Conservation (phyloP, 2,888 invertebrate genomes). For the Lasioglossum calceatum region DNA sequence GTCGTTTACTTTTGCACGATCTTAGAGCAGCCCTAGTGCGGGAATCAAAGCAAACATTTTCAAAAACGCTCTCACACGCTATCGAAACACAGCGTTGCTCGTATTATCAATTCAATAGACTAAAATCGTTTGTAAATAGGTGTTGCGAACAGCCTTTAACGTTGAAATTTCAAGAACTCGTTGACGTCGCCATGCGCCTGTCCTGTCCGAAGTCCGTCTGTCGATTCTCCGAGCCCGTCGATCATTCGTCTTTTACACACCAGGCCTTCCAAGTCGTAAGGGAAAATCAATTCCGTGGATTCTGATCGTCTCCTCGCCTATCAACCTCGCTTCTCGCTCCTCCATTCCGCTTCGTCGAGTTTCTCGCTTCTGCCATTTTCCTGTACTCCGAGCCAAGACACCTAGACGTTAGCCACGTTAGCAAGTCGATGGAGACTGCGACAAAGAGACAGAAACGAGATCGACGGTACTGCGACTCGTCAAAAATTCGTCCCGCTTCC, state of each 20-base stretch:
- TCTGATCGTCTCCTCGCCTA: slow-evolving; percentile 43
- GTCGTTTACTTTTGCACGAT: background rate
- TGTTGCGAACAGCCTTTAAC: background rate
- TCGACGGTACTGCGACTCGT: background rate
- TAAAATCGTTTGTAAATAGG: background rate
- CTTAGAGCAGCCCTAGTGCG: background rate
- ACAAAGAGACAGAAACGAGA: slow-evolving; percentile 50
- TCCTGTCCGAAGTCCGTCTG: slow-evolving; percentile 31
- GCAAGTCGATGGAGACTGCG: slow-evolving; percentile 49
- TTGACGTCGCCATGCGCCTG: slow-evolving; percentile 17
- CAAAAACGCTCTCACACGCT: background rate
- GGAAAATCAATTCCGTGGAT: slow-evolving; percentile 32
- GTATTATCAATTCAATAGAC: background rate
- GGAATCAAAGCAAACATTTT: background rate
- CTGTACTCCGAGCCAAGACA: slow-evolving; percentile 61
- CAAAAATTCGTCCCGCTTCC: background rate
- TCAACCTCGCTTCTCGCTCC: slow-evolving; percentile 58
- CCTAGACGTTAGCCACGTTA: slow-evolving; percentile 68
- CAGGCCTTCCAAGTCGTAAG: slow-evolving; percentile 27
- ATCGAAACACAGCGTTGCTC: background rate
- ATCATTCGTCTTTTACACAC: slow-evolving; percentile 2
- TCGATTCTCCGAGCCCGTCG: slow-evolving; percentile 37
- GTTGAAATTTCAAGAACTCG: slow-evolving; percentile 48
- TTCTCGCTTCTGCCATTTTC: slow-evolving; percentile 62
- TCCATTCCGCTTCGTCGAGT: slow-evolving; percentile 55